Percentiles rank a stretch among this genome's conserved stretches.
Conservation (phyloP, 2,888 invertebrate species). For the Lymantria dispar region DNA sequence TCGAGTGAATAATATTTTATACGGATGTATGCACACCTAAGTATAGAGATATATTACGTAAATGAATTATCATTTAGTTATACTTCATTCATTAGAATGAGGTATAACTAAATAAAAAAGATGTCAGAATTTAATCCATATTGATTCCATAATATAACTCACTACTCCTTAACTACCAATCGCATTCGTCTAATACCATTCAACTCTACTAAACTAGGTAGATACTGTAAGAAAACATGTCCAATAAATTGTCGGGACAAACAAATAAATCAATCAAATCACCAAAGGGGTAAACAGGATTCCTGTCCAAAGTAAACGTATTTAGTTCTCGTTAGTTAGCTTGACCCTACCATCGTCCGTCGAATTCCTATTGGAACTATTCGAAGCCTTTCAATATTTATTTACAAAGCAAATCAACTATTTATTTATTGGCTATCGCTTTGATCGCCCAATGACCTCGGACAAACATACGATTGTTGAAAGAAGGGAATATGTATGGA, state of each 20-base stretch:
- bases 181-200: too few relatives aligned
- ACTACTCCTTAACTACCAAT: too few relatives aligned
- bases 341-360: constrained; percentile 44
- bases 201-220: too few relatives aligned
- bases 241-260: constrained; percentile 23
- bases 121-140: too few relatives aligned
- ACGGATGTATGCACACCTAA: too few relatives aligned
- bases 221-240: constrained; percentile 7
- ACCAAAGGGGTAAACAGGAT: constrained; percentile 37
- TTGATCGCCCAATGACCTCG: constrained; percentile 71
- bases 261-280: constrained; percentile 39
- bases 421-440: constrained; percentile 77
- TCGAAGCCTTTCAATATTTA: constrained; percentile 61
- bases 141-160: too few relatives aligned
- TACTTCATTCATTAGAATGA: too few relatives aligned
- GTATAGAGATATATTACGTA: too few relatives aligned
- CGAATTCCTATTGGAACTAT: constrained; percentile 67
- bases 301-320: constrained; percentile 54
- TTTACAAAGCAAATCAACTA: constrained; percentile 78
- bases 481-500: constrained; percentile 31
- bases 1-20: too few relatives aligned
- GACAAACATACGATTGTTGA: constrained; percentile 64
- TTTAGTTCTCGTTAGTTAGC: constrained; percentile 67
- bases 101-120: too few relatives aligned
- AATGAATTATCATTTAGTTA: too few relatives aligned